phyloP scores from a whole-genome alignment of 1,140 invertebrate genomes.

The Leptestheria dahalacensis region DNA sequence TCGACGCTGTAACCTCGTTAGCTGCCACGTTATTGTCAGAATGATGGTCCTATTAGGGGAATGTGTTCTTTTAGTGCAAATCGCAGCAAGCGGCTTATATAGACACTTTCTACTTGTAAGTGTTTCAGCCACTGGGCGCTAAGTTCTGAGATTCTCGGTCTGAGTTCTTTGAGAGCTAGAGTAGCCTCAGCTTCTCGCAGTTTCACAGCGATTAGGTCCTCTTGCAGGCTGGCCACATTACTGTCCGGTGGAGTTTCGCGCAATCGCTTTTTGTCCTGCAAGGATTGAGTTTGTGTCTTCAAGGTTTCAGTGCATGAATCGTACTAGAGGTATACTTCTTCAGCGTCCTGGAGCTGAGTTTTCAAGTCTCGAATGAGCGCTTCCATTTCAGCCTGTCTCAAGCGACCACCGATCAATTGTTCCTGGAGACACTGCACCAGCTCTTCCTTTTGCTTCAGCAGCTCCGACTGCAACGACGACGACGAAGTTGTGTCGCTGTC shows the following conservation, averaged over 20 bases:
- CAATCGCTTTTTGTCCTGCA: conserved; percentile 67
- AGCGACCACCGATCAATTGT: conserved; percentile 37
- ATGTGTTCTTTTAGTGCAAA: neutral
- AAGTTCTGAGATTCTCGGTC: conserved; percentile 71
- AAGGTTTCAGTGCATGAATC: neutral
- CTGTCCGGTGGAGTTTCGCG: conserved; percentile 77
- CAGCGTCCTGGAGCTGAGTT: conserved; percentile 59
- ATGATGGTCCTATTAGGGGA: conserved; percentile 30
- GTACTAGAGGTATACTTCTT: conserved; percentile 39
- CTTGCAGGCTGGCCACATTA: conserved; percentile 83
- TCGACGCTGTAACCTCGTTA: conserved; percentile 52
- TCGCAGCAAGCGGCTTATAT: too few species aligned
- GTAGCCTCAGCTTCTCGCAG: conserved; percentile 90
- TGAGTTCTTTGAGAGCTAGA: conserved; percentile 84
- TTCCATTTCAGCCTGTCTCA: conserved; percentile 76
- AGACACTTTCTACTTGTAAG: conserved; percentile 23
- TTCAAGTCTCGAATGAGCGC: conserved; percentile 69
- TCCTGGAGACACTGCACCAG: conserved; percentile 83
- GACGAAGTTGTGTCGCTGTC: conserved; percentile 24
- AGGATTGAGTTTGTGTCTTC: neutral
- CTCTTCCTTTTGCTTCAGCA: conserved; percentile 64
- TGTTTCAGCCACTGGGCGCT: conserved; percentile 54
- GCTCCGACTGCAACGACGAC: conserved; percentile 47
- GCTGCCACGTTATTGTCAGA: conserved; percentile 25
- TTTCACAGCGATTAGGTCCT: conserved; percentile 94